Conservation (phyloP, 2,888 invertebrate species). For the Augiades crinisus region DNA sequence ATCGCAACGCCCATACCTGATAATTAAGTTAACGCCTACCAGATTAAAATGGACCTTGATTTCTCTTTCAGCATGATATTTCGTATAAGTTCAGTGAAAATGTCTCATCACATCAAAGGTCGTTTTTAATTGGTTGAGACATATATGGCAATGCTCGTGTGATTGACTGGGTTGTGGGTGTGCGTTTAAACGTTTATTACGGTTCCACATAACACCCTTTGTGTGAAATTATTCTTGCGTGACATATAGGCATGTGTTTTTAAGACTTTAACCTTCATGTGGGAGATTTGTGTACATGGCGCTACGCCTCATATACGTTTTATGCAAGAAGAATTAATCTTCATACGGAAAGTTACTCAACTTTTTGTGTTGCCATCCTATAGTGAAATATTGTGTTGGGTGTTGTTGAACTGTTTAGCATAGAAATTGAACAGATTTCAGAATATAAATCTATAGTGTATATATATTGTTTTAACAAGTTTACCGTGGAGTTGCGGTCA, state of each 20-base stretch:
- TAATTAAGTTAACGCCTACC: slow-evolving; percentile 21
- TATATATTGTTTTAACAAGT: no score
- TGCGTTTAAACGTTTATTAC: slow-evolving; percentile 10
- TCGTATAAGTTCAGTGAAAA: slow-evolving; percentile 23
- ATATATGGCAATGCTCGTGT: slow-evolving; percentile 5
- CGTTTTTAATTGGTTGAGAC: slow-evolving; percentile 35
- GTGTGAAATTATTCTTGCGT: slow-evolving; percentile 6
- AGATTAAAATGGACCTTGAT: slow-evolving; percentile 18
- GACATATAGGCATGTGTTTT: slow-evolving; percentile 5
- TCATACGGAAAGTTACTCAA: neutral
- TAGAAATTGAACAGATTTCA: no score
- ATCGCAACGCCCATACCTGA: slow-evolving; percentile 16
- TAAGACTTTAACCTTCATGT: neutral
- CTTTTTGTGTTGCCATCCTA: no score
- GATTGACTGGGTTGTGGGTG: slow-evolving; percentile 12
- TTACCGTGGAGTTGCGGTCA: no score
- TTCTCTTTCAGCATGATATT: slow-evolving; percentile 21
- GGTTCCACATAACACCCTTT: slow-evolving; percentile 11
- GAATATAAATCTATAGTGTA: no score
- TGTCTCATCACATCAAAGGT: slow-evolving; percentile 34
- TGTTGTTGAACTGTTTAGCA: no score
- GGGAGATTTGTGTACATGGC: neutral
- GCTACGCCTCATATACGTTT: neutral
- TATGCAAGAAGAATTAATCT: slow-evolving; percentile 26
- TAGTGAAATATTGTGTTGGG: neutral